phyloP scores from a whole-genome alignment of 92 coral and sea anemone genomes.

The Parazoanthus swiftii region DNA sequence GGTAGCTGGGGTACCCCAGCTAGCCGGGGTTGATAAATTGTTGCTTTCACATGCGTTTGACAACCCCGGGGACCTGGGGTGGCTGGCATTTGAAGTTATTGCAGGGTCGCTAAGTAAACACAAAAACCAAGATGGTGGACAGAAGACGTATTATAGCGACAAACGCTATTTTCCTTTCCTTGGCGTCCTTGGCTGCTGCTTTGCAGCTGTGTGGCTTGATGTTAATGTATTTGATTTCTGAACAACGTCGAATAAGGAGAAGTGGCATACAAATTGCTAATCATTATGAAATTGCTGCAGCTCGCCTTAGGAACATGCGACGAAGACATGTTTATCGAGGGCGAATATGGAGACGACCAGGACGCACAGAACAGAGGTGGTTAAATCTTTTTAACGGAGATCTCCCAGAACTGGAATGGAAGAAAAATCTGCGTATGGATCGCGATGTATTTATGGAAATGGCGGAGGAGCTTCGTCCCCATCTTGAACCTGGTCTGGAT shows the following conservation, averaged over 20 bases:
- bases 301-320: slow-evolving; percentile 45
- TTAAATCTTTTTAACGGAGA: slow-evolving; percentile 53
- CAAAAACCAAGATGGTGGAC: slow-evolving; percentile 46
- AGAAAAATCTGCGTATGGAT: slow-evolving; percentile 44
- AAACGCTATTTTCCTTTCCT: slow-evolving; percentile 53
- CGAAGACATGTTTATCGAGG: slow-evolving; percentile 48
- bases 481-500: slow-evolving; percentile 49
- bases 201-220: slow-evolving; percentile 53
- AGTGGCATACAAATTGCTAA: slow-evolving; percentile 45
- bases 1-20: slow-evolving; percentile 19
- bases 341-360: slow-evolving; percentile 47
- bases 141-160: slow-evolving; percentile 46
- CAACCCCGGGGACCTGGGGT: background rate
- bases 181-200: slow-evolving; percentile 55
- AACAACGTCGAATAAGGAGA: slow-evolving; percentile 39
- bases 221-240: slow-evolving; percentile 41
- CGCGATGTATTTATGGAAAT: background rate
- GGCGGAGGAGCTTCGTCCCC: slow-evolving; percentile 40
- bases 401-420: slow-evolving; percentile 48
- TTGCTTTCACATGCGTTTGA: slow-evolving; percentile 29
- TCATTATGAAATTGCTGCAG: slow-evolving; percentile 44
- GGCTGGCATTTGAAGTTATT: background rate
- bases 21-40: slow-evolving; percentile 25
- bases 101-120: too few relatives aligned
- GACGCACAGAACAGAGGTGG: slow-evolving; percentile 60